Base-by-base conservation (phyloP, 2,888 invertebrate species). In the Pyrgus malvae region DNA sequence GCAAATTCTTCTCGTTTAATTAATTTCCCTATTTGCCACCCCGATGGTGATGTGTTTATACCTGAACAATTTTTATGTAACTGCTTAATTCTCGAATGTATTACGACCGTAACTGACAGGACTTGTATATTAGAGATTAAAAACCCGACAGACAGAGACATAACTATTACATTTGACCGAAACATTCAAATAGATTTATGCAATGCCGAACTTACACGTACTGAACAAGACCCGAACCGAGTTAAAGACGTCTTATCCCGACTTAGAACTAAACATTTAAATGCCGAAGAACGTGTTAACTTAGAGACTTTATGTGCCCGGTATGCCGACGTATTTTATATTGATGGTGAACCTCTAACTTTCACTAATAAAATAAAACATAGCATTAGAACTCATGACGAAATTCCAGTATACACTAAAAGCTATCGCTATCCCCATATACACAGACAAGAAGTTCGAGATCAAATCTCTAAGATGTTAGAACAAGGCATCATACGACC, bases 401-500 rank as follows among this genome's bases (percentile, higher is more conserved):
- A 59, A 33, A 40, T 61, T 9, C 64, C 59, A 11, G 48, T 64
- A 4, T 33, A 61, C 29, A 60, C 53, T 2, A 64, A 58, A 51
- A 61, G 46, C 17, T 63, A 63, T 33, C 35, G 62, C 8, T 60
- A 60, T 29, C 60, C 60, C n/a, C 55, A 49, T 29, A 42, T 61
- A 16, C 61, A 60, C 49, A 56, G 54, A 41, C 31, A 60, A 3
- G 61, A 63, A 50, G 59, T 64, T 14, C 25, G 37, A 38, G 38
- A 54, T 8, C 61, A 58, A 60, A 57, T 70, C 54, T 42, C 49
- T 51, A 56, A 55, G 56, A 57, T 65, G 58, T 16, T 68, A 58
- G 61, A 66, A 55, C 57, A 56, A 38, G 63, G 61, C n/a, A 75
- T 73, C 7, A 71, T 76, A 14, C 55, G 59, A 54, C 68, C 65